Base-by-base conservation (phyloP, 2,888 invertebrate genomes). In the Neoaliturus tenellus region DNA sequence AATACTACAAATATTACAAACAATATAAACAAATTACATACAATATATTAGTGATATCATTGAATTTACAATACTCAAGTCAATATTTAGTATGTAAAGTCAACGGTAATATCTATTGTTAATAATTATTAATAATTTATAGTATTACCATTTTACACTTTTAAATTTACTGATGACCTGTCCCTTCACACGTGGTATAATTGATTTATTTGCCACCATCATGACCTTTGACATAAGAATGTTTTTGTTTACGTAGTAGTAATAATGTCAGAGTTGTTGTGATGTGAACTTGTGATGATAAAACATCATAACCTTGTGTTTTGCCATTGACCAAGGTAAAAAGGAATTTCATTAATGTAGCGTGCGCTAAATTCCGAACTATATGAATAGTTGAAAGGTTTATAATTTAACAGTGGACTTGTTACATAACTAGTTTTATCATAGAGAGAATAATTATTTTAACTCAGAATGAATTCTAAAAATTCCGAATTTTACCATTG, bases 241-340 rank as follows among this genome's bases (percentile, higher is more conserved):
- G 62, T 62, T 62, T 62, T 62, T 62, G 62, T 62, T 62, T 62
- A 62, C 62, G 62, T 62, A 62, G 62, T 62, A 10, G 28, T 17
- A 25, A 31, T 62, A 62, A 6, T 28, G 62, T 62, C 58, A 58
- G 62, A 62, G 28, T 28, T 62, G 28, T 58, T 58, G 62, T 25
- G 28, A 31, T 62, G 25, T n/a, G n/a, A n/a, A n/a, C n/a, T n/a
- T n/a, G n/a, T 17, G 28, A 31, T 62, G 62, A 62, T 62, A 62
- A 62, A 62, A 12, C 17, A 62, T 3, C 6, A 62, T 31, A 62
- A 62, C 62, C 62, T 62, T 62, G 31, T 28, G 20, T 20, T 62
- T 62, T 28, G 28, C 62, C 62, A 62, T 28, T 62, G 28, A 62
- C 31, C 6, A 62, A 12, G n/a, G 23, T 14, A 12, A 55, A 12